These are phyloP conservation scores for Cabera pusaria DNA, from an alignment of 2,888 invertebrate genomes.

Conservation along the genomic window DNA sequence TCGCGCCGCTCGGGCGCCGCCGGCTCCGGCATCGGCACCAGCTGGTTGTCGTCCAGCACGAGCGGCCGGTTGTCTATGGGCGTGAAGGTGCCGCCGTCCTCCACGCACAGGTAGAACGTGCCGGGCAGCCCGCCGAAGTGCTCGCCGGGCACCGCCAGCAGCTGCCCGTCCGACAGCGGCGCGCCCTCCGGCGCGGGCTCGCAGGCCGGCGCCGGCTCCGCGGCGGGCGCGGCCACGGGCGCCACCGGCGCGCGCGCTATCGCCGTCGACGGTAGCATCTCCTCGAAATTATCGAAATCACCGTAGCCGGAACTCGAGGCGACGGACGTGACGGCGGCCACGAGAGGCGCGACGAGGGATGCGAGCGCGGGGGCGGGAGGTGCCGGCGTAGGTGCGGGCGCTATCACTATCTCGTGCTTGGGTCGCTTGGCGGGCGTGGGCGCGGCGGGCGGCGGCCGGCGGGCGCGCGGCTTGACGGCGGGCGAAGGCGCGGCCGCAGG, in stretches of 20 bases:
- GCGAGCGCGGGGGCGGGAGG: slow-evolving; percentile 44
- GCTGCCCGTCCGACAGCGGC: slow-evolving; percentile 73
- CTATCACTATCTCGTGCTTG: slow-evolving; percentile 30
- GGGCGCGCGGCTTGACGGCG: slow-evolving; percentile 51
- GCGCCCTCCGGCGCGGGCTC: slow-evolving; percentile 41
- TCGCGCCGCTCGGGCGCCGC: slow-evolving; percentile 84
- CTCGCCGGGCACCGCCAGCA: slow-evolving; percentile 89
- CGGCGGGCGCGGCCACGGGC: slow-evolving; percentile 15
- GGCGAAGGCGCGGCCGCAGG: slow-evolving; percentile 42
- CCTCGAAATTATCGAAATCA: slow-evolving; percentile 72
- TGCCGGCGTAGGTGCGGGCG: slow-evolving; percentile 36
- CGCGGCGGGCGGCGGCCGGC: slow-evolving; percentile 50
- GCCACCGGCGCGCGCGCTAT: slow-evolving; percentile 60
- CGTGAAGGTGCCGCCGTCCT: slow-evolving; percentile 87
- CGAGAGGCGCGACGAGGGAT: slow-evolving; percentile 38
- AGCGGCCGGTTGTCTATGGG: slow-evolving; percentile 88
- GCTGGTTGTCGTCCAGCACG: slow-evolving; percentile 75
- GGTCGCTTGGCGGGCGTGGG: slow-evolving; percentile 22
- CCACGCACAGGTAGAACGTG: slow-evolving; percentile 89
- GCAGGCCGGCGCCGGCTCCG: slow-evolving; percentile 30
- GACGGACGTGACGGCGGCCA: slow-evolving; percentile 43
- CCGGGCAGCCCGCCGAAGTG: slow-evolving; percentile 88
- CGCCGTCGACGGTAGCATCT: slow-evolving; percentile 72
- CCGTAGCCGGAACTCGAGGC: slow-evolving; percentile 46
- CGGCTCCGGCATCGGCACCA: slow-evolving; percentile 66